Evolutionary conservation across 2,888 invertebrate species (phyloP).

Genomic region (Polia nebulosa): DNA sequence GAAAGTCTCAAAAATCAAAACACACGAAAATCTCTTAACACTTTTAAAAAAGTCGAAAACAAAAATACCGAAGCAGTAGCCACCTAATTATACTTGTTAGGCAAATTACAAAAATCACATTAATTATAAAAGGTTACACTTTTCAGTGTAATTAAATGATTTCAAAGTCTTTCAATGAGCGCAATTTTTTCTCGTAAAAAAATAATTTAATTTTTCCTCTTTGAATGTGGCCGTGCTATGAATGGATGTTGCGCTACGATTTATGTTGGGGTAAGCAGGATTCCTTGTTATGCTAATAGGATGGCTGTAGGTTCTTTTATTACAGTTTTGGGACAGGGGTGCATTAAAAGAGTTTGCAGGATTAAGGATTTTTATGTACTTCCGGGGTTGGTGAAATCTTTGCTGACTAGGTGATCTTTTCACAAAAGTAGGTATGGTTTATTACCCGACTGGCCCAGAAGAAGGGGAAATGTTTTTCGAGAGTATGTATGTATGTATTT

Average conservation of each 20-base stretch:
- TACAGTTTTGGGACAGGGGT: constrained; percentile 16
- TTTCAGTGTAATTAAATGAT: constrained; percentile 60
- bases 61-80: constrained; percentile 20
- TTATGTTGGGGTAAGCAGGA: constrained; percentile 33
- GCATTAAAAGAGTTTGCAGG: neutral
- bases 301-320: constrained; percentile 29
- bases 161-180: constrained; percentile 38
- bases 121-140: constrained; percentile 62
- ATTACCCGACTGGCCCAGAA: too few species aligned
- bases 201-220: constrained; percentile 48
- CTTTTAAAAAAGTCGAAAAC: constrained; percentile 19
- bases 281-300: constrained; percentile 47
- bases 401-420: too few species aligned
- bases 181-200: constrained; percentile 41
- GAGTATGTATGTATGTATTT: too few species aligned
- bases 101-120: constrained; percentile 49
- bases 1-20: too few species aligned
- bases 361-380: constrained; percentile 12
- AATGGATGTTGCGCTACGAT: constrained; percentile 31
- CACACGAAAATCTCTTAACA: constrained; percentile 4
- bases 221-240: constrained; percentile 39
- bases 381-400: too few species aligned
- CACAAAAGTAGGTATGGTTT: too few species aligned
- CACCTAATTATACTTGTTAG: constrained; percentile 46
- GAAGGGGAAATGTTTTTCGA: too few species aligned